Evolutionary conservation across 2,888 invertebrate genomes (phyloP).

Genomic region (Drosophila emarginata): DNA sequence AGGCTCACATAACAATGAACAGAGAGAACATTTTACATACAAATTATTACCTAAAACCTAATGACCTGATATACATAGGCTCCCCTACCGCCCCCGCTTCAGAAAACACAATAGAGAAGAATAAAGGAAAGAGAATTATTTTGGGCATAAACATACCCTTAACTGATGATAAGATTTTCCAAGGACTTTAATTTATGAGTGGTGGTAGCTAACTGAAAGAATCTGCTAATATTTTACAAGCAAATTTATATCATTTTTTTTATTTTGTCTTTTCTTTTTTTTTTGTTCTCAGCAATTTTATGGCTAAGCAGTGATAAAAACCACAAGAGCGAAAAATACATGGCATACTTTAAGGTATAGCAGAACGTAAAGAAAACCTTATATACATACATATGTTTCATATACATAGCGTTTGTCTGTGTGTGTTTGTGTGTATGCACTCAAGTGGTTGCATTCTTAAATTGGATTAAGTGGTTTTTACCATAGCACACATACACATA

Average conservation of each 20-base stretch:
- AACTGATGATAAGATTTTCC: slow-evolving; percentile 54
- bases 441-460: slow-evolving; percentile 77
- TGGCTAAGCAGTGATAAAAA: slow-evolving; percentile 52
- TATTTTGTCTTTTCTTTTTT: slow-evolving; percentile 26
- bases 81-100: slow-evolving; percentile 22
- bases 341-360: slow-evolving; percentile 43
- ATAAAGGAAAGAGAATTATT: background rate
- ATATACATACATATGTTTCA: slow-evolving; percentile 1
- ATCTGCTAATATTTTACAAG: slow-evolving; percentile 44
- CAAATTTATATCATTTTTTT: slow-evolving; percentile 27
- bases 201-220: slow-evolving; percentile 14
- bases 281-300: slow-evolving; percentile 40
- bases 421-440: slow-evolving; percentile 39
- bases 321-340: slow-evolving; percentile 34
- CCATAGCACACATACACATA: slow-evolving; percentile 32
- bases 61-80: slow-evolving; percentile 72
- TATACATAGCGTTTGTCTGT: background rate
- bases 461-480: slow-evolving; percentile 76
- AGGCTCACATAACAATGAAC: slow-evolving; percentile 68
- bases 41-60: slow-evolving; percentile 73
- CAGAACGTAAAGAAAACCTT: no score
- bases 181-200: slow-evolving; percentile 57
- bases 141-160: slow-evolving; percentile 30
- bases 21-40: slow-evolving; percentile 61
- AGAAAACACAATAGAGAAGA: slow-evolving; percentile 3